Percentiles rank a stretch among this genome's conserved stretches.
These are phyloP conservation scores for Anadara kagoshimensis DNA, from an alignment of 1,140 invertebrate genomes.

Conservation along the genomic window DNA sequence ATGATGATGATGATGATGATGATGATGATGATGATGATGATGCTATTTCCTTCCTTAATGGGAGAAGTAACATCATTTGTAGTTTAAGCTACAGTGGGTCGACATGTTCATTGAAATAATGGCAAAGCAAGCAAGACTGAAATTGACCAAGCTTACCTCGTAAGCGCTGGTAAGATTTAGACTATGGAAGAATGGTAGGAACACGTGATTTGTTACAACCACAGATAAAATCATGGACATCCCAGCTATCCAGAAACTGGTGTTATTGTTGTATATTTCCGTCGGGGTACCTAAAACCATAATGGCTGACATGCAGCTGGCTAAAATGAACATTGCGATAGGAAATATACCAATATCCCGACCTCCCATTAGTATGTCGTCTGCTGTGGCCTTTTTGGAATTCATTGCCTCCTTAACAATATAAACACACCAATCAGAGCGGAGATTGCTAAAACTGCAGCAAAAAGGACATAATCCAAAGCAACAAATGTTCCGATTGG, in stretches of 20 bases:
- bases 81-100: too few relatives aligned
- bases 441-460: slow-evolving; percentile 62
- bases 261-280: slow-evolving; percentile 82
- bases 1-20: too few relatives aligned
- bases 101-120: too few relatives aligned
- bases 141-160: slow-evolving; percentile 68
- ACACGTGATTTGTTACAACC: slow-evolving; percentile 66
- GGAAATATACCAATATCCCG: slow-evolving; percentile 80
- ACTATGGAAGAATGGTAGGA: slow-evolving; percentile 70
- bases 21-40: too few relatives aligned
- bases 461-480: slow-evolving; percentile 70
- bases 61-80: too few relatives aligned
- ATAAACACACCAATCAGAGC: slow-evolving; percentile 82
- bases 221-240: slow-evolving; percentile 62
- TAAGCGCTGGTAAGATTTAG: slow-evolving; percentile 70
- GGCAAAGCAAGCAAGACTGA: too few relatives aligned
- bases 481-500: slow-evolving; percentile 52
- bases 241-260: slow-evolving; percentile 62
- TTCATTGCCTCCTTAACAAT: slow-evolving; percentile 80
- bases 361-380: slow-evolving; percentile 86
- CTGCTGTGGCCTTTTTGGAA: slow-evolving; percentile 87
- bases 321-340: slow-evolving; percentile 62
- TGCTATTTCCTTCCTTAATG: too few relatives aligned
- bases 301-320: slow-evolving; percentile 91
- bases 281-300: slow-evolving; percentile 91